Conservation (phyloP, 2,113 vertebrate genomes). For the Atractosteus spatula region DNA sequence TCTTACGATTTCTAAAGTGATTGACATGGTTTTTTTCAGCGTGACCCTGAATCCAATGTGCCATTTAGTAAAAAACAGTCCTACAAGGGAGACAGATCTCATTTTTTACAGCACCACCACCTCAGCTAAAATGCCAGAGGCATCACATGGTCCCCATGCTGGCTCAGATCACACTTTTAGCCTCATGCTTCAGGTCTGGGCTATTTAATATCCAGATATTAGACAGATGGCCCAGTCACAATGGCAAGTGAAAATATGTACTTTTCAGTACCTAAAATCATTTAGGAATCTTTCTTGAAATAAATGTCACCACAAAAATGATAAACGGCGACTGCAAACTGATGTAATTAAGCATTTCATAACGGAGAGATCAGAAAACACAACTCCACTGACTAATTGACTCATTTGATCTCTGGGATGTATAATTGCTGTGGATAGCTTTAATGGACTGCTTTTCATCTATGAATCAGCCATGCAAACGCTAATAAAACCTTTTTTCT, state of each 20-base stretch:
- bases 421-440: background rate
- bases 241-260: background rate
- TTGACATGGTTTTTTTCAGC: background rate
- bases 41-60: background rate
- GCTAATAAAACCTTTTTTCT: background rate
- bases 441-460: background rate
- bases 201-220: background rate
- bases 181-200: background rate
- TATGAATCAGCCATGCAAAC: background rate
- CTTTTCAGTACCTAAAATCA: background rate
- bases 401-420: background rate
- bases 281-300: no score
- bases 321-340: background rate
- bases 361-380: background rate
- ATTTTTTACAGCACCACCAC: background rate
- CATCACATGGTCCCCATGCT: background rate
- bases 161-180: background rate
- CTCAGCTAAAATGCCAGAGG: background rate
- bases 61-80: background rate
- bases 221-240: background rate
- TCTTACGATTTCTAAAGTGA: no score
- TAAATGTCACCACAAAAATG: background rate
- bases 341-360: slow-evolving; percentile 16
- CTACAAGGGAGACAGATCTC: background rate
- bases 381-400: slow-evolving; percentile 13